These are phyloP conservation scores for Lydus trimaculatus DNA, from an alignment of 2,888 invertebrate genomes.

Conservation along the genomic window DNA sequence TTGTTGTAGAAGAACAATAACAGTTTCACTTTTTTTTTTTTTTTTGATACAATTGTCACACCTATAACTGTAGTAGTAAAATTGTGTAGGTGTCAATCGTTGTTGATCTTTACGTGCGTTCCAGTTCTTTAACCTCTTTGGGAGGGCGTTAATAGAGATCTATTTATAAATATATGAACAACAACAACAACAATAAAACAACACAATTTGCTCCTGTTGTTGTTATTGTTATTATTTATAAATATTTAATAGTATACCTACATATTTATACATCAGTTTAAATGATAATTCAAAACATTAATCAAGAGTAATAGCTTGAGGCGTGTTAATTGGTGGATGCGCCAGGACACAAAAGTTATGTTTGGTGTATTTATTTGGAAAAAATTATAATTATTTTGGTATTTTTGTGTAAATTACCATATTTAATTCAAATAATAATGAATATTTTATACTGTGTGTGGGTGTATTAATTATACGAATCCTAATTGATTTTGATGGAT, in stretches of 20 bases:
- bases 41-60: not conserved
- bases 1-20: not conserved
- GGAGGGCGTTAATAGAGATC: not conserved
- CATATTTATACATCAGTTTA: no score
- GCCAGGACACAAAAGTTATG: not conserved
- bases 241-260: not conserved
- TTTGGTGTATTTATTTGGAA: not conserved
- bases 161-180: no score
- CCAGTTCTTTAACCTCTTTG: not conserved
- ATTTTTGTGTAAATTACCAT: no score
- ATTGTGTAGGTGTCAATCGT: not conserved
- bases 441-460: no score
- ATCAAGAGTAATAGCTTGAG: not conserved
- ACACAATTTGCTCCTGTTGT: not conserved
- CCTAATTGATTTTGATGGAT: no score
- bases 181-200: no score
- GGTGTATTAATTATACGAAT: no score
- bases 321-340: not conserved
- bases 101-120: not conserved
- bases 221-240: not conserved
- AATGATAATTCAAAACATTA: not conserved
- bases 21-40: not conserved
- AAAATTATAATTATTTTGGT: no score
- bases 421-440: no score
- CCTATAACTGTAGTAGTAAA: constrained; percentile 1